A percentile compares a stretch with the other conserved stretches of the same genome.
These are phyloP conservation scores for Lepisosteus osseus DNA, from an alignment of 2,113 vertebrate genomes.

Conservation along the genomic window DNA sequence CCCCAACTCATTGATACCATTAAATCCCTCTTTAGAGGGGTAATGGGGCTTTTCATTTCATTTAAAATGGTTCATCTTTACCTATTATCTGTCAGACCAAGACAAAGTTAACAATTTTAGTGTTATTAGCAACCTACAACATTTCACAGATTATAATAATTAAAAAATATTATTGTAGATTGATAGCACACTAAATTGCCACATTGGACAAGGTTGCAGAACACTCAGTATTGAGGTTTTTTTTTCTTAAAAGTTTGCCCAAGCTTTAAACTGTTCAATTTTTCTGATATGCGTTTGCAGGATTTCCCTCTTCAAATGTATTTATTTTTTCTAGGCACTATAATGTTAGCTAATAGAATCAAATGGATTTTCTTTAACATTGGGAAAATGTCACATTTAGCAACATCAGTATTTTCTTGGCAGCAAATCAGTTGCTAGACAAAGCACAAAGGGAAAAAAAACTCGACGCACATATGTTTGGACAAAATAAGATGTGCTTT, in stretches of 20 bases:
- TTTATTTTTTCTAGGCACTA: conserved; percentile 14
- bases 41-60: too few relatives aligned
- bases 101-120: too few relatives aligned
- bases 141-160: too few relatives aligned
- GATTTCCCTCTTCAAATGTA: background rate
- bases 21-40: too few relatives aligned
- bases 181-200: background rate
- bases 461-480: conserved; percentile 45
- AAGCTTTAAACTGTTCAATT: too few relatives aligned
- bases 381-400: conserved; percentile 26
- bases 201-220: background rate
- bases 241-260: background rate
- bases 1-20: too few relatives aligned
- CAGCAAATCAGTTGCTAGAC: conserved; percentile 42
- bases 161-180: background rate
- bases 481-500: conserved; percentile 26
- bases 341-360: conserved; percentile 46
- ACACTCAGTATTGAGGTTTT: background rate
- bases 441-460: conserved; percentile 32
- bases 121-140: too few relatives aligned
- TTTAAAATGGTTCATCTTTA: too few relatives aligned
- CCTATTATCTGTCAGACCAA: too few relatives aligned
- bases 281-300: background rate
- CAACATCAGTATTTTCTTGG: conserved; percentile 37
- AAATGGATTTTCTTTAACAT: conserved; percentile 38